Conservation (phyloP, 2,113 vertebrate species). For the Phainopepla nitens region DNA sequence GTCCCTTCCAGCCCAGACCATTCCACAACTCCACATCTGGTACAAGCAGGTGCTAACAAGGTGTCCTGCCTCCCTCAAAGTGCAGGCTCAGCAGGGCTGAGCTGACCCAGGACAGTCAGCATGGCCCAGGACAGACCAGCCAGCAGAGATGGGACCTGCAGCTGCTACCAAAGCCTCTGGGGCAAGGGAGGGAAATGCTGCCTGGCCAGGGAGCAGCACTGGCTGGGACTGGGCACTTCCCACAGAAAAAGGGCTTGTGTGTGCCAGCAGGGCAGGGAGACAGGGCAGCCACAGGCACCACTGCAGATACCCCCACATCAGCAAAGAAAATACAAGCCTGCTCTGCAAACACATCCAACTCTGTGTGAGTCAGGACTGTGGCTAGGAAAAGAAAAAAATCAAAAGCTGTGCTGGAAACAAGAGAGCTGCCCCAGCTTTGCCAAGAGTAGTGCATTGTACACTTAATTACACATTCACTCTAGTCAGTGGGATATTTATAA, state of each 20-base stretch:
- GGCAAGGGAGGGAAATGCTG: neutral
- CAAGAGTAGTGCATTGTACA: neutral
- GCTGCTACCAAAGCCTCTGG: neutral
- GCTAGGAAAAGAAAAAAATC: neutral
- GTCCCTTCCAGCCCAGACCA: neutral
- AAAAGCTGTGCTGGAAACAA: neutral
- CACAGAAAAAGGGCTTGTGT: neutral
- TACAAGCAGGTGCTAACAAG: too few relatives aligned
- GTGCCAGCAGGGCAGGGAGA: neutral
- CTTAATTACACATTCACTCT: conserved; percentile 14
- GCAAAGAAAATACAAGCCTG: neutral
- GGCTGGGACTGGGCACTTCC: neutral
- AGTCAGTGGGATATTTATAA: conserved; percentile 39
- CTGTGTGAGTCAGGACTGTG: neutral
- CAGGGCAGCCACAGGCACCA: neutral
- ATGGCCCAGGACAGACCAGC: neutral
- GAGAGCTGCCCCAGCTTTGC: conserved; percentile 1
- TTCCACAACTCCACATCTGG: neutral
- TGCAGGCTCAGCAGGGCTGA: neutral
- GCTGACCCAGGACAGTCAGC: neutral
- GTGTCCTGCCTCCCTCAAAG: neutral
- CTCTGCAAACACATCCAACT: neutral
- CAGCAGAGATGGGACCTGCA: neutral
- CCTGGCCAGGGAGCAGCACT: neutral
- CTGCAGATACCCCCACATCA: neutral